A percentile compares a stretch with the other conserved stretches of the same genome.
Evolutionary conservation across 2,113 vertebrate genomes (phyloP).

Genomic region (Tricholaema leucomelas): DNA sequence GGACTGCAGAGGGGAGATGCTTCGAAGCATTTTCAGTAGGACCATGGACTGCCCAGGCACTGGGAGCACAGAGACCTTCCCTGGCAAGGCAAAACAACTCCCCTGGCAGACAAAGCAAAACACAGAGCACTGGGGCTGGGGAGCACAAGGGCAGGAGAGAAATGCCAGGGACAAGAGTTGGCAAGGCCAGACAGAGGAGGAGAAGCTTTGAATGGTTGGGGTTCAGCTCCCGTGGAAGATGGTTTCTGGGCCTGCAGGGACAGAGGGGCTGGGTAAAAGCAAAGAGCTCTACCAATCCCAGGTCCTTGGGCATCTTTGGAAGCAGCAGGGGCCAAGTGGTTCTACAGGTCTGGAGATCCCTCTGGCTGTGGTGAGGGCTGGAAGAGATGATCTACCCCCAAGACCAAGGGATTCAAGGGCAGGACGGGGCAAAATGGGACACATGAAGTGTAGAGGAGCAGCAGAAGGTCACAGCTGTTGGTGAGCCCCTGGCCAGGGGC

Average conservation of each 20-base stretch:
- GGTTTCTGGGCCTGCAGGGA: not conserved
- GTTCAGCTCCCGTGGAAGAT: not conserved
- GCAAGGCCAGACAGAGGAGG: not conserved
- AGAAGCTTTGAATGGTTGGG: not conserved
- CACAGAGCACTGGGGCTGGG: not conserved
- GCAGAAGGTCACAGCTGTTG: not conserved
- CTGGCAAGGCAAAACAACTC: not conserved
- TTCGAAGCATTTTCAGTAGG: not conserved
- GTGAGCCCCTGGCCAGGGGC: not conserved
- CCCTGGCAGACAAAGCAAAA: not conserved
- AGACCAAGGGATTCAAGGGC: not conserved
- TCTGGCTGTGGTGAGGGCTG: not conserved
- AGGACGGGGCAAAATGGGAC: not conserved
- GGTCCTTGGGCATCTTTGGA: not conserved
- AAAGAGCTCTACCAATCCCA: not conserved
- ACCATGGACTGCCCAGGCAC: not conserved
- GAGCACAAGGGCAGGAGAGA: not conserved
- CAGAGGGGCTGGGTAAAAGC: not conserved
- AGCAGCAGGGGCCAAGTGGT: not conserved
- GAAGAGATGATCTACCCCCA: not conserved
- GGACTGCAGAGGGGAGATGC: not conserved
- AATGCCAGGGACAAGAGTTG: accelerated
- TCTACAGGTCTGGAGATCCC: not conserved
- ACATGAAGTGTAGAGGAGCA: accelerated
- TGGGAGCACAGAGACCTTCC: not conserved